Conservation (phyloP, 1,140 invertebrate species). For the Drosophila pallidifrons region DNA sequence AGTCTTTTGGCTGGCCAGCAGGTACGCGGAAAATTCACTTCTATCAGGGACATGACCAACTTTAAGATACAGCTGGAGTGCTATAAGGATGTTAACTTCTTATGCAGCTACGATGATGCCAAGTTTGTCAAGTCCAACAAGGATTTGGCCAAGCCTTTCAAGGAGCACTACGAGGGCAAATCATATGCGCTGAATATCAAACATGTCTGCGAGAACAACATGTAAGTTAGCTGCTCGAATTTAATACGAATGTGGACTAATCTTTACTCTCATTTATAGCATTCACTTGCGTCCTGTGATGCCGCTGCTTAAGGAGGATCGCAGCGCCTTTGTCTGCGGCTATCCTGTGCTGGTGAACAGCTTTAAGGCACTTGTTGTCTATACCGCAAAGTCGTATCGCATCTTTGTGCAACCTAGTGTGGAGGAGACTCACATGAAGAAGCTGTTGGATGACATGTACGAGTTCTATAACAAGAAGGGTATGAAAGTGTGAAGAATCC, state of each 20-base stretch:
- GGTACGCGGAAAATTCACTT: constrained; percentile 72
- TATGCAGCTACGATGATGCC: constrained; percentile 77
- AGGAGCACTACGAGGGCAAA: constrained; percentile 77
- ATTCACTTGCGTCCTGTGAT: constrained; percentile 75
- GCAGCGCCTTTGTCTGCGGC: constrained; percentile 59
- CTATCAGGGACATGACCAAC: constrained; percentile 72
- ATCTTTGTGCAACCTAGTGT: constrained; percentile 87
- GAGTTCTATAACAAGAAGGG: constrained; percentile 85
- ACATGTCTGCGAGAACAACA: constrained; percentile 80
- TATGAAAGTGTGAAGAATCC: not conserved
- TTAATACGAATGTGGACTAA: too few relatives aligned
- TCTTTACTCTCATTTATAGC: too few relatives aligned
- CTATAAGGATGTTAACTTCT: constrained; percentile 64
- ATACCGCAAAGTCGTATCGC: constrained; percentile 78
- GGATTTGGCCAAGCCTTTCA: constrained; percentile 69
- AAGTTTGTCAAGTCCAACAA: constrained; percentile 81
- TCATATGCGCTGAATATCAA: constrained; percentile 73
- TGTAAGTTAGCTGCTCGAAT: too few relatives aligned
- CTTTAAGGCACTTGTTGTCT: constrained; percentile 64
- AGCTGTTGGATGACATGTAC: constrained; percentile 86
- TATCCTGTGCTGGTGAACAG: constrained; percentile 63
- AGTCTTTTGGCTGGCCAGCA: constrained; percentile 76
- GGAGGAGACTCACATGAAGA: constrained; percentile 78
- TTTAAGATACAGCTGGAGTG: constrained; percentile 77
- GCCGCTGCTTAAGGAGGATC: constrained; percentile 75